Conservation (phyloP, 2,888 invertebrate species). For the Meghimatium bilineatum region DNA sequence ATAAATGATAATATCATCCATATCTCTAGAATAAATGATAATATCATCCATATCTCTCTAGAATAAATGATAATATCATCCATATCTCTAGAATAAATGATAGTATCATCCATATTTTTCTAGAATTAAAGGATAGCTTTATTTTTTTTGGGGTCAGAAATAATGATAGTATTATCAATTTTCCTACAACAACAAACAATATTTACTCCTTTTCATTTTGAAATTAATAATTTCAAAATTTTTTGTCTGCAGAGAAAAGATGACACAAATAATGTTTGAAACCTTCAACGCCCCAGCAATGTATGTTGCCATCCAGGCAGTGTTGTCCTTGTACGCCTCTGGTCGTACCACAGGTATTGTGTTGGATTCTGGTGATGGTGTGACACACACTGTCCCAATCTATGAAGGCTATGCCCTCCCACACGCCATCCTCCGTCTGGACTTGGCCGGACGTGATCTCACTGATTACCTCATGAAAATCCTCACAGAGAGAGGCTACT, state of each 20-base stretch:
- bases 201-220: too few relatives aligned
- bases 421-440: slow-evolving; percentile 10
- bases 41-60: too few relatives aligned
- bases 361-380: slow-evolving; percentile 4
- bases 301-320: slow-evolving; percentile 82
- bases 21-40: too few relatives aligned
- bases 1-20: too few relatives aligned
- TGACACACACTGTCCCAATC: slow-evolving; percentile 13
- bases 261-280: slow-evolving; percentile 79
- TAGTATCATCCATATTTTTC: too few relatives aligned
- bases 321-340: slow-evolving; percentile 91
- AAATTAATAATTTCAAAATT: too few relatives aligned
- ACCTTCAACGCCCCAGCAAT: slow-evolving; percentile 94
- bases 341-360: slow-evolving; percentile 91
- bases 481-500: slow-evolving; percentile 77
- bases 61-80: too few relatives aligned
- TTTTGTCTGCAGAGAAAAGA: slow-evolving; percentile 1
- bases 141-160: too few relatives aligned
- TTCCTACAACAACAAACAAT: too few relatives aligned
- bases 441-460: slow-evolving; percentile 22
- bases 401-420: slow-evolving; percentile 16
- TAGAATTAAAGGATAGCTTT: too few relatives aligned
- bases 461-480: slow-evolving; percentile 23
- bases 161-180: too few relatives aligned
- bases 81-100: too few relatives aligned